Base-by-base conservation (phyloP, 2,113 vertebrate genomes). In the Channa maculata region DNA sequence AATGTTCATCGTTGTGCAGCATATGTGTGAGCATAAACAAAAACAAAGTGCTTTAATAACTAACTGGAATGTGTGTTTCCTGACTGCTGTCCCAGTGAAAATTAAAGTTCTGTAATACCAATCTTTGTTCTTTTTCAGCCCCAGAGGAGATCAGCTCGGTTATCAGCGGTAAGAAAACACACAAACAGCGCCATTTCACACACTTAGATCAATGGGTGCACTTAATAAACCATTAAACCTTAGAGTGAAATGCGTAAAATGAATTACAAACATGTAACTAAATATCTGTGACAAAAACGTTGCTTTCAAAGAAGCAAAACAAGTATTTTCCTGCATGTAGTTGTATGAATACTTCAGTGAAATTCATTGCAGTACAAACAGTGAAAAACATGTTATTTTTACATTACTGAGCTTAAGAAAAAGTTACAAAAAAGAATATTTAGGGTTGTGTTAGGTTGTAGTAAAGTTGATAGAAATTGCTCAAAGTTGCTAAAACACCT, bases 61-160 rank as follows among this genome's bases (percentile, higher is more conserved):
- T 0, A 48, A 33, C 60, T 63, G 2, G 34, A 6, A 38, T 37
- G 64, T 60, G 53, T 62, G 7, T 61, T 60, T 64, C 38, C n/a
- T 50, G 36, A 45, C 57, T 36, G 13, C 14, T 37, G n/a, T 14
- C n/a, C 5, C 15, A 44, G 12, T 80, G 33, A 43, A 46, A 58
- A 41, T 71, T 53, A 80, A 75, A 33, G 8, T 15, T 13, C 24
- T 0, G 1, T 71, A 15, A 68, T 75, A 71, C 73, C 58, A 0
- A 2, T 85, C 11, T 86, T 58, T 77, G 55, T 68, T 77, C 1
- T 92, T 70, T 89, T 88, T 39, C 91, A 99, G 97, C 97, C 97
- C 91, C 94, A 96, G 93, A 98, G 97, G 95, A 96, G 96, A 95
- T 99, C 97, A 34, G 95, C 95, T 59, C 94, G 97, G 92, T 93